Conservation (phyloP, 1,140 invertebrate species). For the Cydia pomonella region DNA sequence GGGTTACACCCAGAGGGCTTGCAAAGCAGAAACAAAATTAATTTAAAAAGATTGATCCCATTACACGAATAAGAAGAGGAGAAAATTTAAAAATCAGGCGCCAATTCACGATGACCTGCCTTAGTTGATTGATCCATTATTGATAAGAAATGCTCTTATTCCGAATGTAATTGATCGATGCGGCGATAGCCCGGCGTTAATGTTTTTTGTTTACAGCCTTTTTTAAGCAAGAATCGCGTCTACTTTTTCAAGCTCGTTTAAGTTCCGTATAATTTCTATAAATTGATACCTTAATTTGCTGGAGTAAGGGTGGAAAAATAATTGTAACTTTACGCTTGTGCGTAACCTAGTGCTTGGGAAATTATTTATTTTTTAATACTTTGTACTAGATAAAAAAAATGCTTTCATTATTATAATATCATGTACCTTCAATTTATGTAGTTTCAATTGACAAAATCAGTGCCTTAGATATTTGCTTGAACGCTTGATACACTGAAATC, state of each 20-base stretch:
- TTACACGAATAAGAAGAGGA: too few relatives aligned
- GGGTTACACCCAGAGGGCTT: too few relatives aligned
- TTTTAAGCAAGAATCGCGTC: slow-evolving; percentile 20
- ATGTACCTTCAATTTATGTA: too few relatives aligned
- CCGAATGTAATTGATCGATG: slow-evolving; percentile 73
- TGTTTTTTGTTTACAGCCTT: slow-evolving; percentile 60
- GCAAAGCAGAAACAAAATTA: too few relatives aligned
- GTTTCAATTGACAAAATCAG: neutral
- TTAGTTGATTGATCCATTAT: slow-evolving; percentile 72
- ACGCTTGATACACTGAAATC: neutral
- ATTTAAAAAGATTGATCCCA: too few relatives aligned
- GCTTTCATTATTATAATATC: too few relatives aligned
- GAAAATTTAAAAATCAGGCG: neutral
- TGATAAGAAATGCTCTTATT: slow-evolving; percentile 76
- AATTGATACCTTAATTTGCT: neutral
- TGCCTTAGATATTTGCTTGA: neutral
- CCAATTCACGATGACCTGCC: slow-evolving; percentile 38
- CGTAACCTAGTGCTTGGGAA: too few relatives aligned
- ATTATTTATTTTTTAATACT: too few relatives aligned
- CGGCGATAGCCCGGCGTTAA: slow-evolving; percentile 60
- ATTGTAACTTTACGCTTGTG: too few relatives aligned
- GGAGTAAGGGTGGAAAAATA: neutral
- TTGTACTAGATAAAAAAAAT: too few relatives aligned
- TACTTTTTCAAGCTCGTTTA: neutral
- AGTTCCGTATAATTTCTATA: neutral